phyloP scores from a whole-genome alignment of 2,888 invertebrate genomes.

The Pharmacophagus antenor region DNA sequence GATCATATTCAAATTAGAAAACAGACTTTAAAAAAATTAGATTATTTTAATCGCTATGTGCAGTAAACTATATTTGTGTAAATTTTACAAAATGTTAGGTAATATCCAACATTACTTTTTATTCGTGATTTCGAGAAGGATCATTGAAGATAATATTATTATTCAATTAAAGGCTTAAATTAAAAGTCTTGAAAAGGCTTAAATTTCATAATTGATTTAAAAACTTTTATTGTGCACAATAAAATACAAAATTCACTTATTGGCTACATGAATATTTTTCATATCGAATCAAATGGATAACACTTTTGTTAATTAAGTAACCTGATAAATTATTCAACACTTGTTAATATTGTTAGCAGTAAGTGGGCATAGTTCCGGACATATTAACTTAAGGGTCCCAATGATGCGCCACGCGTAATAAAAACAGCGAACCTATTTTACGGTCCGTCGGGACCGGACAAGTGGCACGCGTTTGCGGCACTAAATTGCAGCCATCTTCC shows the following conservation, averaged over 20 bases:
- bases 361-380: conserved; percentile 14
- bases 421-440: conserved; percentile 63
- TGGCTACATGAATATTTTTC: neutral
- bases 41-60: no score
- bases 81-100: neutral
- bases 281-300: neutral
- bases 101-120: no score
- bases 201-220: no score
- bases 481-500: conserved; percentile 58
- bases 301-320: neutral
- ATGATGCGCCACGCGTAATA: conserved; percentile 39
- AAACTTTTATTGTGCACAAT: no score
- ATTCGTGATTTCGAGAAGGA: neutral
- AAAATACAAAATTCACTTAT: no score
- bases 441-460: conserved; percentile 57
- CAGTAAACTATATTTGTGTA: no score
- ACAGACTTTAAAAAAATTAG: neutral
- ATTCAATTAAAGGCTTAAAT: no score
- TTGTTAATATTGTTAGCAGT: conserved; percentile 14
- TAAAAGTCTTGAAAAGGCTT: no score
- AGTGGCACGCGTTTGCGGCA: conserved; percentile 64
- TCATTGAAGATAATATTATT: neutral
- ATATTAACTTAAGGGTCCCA: conserved; percentile 34
- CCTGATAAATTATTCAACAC: conserved; percentile 9
- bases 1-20: neutral